phyloP scores from a whole-genome alignment of 2,888 invertebrate species.

The Oscheius sp. region DNA sequence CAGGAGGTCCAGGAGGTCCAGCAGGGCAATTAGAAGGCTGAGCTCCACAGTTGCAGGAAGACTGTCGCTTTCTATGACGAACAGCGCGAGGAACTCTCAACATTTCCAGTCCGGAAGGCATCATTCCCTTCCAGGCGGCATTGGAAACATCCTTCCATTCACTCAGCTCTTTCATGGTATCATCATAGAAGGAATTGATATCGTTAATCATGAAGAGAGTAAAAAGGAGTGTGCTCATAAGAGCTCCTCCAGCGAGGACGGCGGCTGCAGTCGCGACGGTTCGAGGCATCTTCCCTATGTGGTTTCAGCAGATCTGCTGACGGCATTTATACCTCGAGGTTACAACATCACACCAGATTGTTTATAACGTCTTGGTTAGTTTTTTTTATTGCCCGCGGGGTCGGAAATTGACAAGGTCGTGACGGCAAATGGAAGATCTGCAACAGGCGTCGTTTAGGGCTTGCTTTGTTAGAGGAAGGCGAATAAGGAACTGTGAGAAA shows the following conservation, averaged over 20 bases:
- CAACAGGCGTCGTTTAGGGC: too few species aligned
- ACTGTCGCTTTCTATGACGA: constrained; percentile 36
- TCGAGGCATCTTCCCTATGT: constrained; percentile 9
- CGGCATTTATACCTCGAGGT: not conserved
- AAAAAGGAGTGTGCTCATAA: not conserved
- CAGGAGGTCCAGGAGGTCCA: constrained; percentile 9
- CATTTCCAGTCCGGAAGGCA: constrained; percentile 15
- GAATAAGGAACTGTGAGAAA: too few species aligned
- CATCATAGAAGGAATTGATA: constrained; percentile 42
- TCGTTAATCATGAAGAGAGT: constrained; percentile 35
- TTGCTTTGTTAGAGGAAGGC: too few species aligned
- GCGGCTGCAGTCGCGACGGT: constrained; percentile 9
- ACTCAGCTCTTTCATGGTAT: constrained; percentile 38
- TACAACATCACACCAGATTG: too few species aligned
- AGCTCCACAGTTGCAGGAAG: constrained; percentile 22
- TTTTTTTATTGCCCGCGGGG: too few species aligned
- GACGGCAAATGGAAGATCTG: too few species aligned
- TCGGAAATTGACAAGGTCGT: too few species aligned
- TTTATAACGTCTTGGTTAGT: too few species aligned
- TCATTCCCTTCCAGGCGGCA: constrained; percentile 23
- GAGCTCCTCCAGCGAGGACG: not conserved
- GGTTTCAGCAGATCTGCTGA: not conserved
- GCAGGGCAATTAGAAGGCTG: not conserved
- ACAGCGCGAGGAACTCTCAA: constrained; percentile 13
- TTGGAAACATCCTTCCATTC: constrained; percentile 10